phyloP scores from a whole-genome alignment of 2,113 vertebrate genomes.

The Willisornis vidua region DNA sequence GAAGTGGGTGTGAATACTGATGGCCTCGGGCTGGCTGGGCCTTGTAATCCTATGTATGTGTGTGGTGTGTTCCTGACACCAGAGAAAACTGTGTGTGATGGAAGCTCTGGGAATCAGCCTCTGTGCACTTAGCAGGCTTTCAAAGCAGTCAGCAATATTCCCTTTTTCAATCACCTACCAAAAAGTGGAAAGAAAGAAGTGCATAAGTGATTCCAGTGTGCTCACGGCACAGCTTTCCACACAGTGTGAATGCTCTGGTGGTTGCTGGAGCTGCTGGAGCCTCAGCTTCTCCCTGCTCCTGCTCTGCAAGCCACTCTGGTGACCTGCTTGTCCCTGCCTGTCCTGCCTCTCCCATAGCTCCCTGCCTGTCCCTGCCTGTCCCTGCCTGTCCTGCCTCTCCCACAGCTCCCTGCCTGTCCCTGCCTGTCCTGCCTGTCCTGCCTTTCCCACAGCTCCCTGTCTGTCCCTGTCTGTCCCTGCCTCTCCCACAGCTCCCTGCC shows the following conservation, averaged over 20 bases:
- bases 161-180: neutral
- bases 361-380: no score
- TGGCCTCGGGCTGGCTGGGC: neutral
- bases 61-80: neutral
- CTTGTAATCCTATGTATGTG: fast-evolving
- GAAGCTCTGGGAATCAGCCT: neutral
- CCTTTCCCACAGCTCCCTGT: neutral
- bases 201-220: neutral
- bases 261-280: neutral
- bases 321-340: neutral
- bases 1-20: neutral
- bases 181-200: neutral
- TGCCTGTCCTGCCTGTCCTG: no score
- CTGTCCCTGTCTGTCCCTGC: no score
- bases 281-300: fast-evolving
- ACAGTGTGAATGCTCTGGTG: fast-evolving
- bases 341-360: neutral
- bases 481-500: no score
- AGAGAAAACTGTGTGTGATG: neutral
- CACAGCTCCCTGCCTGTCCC: no score
- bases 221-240: neutral
- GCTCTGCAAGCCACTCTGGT: neutral
- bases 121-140: neutral
- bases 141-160: neutral
- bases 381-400: no score